phyloP scores from a whole-genome alignment of 1,140 invertebrate genomes.

The Aphidius ervi region DNA sequence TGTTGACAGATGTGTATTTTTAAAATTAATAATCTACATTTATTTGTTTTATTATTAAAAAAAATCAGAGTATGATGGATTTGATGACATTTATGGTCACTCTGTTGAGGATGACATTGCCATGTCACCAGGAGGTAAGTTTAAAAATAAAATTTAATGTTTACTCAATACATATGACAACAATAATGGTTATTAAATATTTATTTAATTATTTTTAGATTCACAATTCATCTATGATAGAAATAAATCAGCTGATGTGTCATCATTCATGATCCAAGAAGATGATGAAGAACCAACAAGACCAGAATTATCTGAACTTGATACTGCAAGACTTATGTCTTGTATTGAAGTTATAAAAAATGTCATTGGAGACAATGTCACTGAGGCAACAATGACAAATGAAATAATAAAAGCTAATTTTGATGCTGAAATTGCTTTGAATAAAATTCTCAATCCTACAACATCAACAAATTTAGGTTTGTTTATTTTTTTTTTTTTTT shows the following conservation, averaged over 20 bases:
- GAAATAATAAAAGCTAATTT: slow-evolving; percentile 66
- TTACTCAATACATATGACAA: not conserved
- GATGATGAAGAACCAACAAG: slow-evolving; percentile 47
- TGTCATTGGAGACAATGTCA: slow-evolving; percentile 72
- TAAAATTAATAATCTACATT: slow-evolving; percentile 18
- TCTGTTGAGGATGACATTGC: slow-evolving; percentile 87
- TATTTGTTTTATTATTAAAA: slow-evolving; percentile 24
- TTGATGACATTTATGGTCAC: slow-evolving; percentile 88
- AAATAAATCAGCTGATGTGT: slow-evolving; percentile 64
- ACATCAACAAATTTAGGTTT: slow-evolving; percentile 28
- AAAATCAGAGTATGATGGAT: slow-evolving; percentile 76
- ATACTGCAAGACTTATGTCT: slow-evolving; percentile 71
- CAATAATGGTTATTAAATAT: not conserved
- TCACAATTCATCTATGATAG: slow-evolving; percentile 85
- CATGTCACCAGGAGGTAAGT: slow-evolving; percentile 80
- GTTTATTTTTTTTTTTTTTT: no score
- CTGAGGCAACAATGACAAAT: slow-evolving; percentile 66
- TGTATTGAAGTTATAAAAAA: slow-evolving; percentile 80
- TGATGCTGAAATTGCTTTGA: slow-evolving; percentile 66
- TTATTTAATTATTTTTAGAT: slow-evolving; percentile 38
- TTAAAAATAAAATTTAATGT: not conserved
- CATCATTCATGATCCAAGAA: slow-evolving; percentile 67
- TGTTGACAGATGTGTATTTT: slow-evolving; percentile 12
- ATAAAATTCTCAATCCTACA: slow-evolving; percentile 63
- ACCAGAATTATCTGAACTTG: slow-evolving; percentile 59